Evolutionary conservation across 2,888 invertebrate species (phyloP), one percentile per base, ranked within the genome.

Genomic region (Melieria picta): DNA sequence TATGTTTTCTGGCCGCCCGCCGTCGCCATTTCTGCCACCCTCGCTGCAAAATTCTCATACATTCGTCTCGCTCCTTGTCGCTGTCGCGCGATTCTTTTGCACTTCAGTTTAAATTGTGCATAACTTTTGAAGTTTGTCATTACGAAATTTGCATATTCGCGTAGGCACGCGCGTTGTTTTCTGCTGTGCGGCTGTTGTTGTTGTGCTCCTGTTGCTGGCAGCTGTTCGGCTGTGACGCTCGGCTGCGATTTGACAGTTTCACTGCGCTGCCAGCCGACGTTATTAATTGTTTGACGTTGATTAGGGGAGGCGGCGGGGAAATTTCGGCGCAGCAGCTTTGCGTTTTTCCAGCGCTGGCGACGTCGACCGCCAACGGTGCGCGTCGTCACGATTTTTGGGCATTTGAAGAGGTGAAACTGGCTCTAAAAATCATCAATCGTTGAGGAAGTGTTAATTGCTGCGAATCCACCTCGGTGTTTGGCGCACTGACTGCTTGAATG

Each of bases 81-180:
- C 30, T 30, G 30, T 30, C 30, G 30, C 30, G 30, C 58, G 50
- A 60, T 58, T 58, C 58, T 46, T 57, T 58, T 6, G 48, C 57
- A 58, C 47, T 58, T 43, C 43, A 58, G 66, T 66, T 66, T 58
- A 58, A 42, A 48, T 58, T 60, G 66, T 58, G 58, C 58, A 66
- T 58, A 66, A 66, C 66, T 66, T 66, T 58, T 66, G 66, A 66
- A 66, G 66, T 66, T 66, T 66, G 66, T 66, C 66, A 66, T 66
- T 66, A 58, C 58, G n/a, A 66, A 58, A 66, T 66, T 66, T 66
- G 66, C 58, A 66, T 66, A 66, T 58, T 43, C 50, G 43, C 66
- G 50, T 50, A 48, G 47, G 43, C 30, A 56, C 46, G 7, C n/a
- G 46, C 30, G n/a, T 47, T 10, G 9, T n/a, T 65, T 57, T 65